Evolutionary conservation across 2,113 vertebrate species (phyloP).

Genomic region (Lycocorax pyrrhopterus): DNA sequence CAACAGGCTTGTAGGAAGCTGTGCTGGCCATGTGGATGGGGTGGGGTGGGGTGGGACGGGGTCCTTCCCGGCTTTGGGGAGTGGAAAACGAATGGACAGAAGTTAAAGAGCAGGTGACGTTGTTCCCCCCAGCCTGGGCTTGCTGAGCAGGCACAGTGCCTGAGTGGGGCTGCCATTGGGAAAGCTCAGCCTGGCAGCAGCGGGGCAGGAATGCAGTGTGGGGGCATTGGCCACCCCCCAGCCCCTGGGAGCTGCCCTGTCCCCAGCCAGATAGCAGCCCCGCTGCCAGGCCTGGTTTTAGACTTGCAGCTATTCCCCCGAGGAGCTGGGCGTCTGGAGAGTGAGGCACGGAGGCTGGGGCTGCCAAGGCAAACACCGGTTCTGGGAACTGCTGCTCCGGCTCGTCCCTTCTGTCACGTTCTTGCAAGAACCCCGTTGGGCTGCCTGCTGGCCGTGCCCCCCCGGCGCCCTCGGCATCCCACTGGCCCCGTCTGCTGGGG

Average conservation of each 20-base stretch:
- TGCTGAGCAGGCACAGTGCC: background rate
- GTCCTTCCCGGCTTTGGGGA: background rate
- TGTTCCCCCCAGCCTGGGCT: background rate
- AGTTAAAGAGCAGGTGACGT: background rate
- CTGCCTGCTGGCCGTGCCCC: background rate
- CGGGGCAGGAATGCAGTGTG: background rate
- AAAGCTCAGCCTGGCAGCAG: background rate
- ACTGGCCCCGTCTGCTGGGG: fast-evolving
- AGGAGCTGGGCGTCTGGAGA: background rate
- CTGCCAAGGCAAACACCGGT: slow-evolving; percentile 23
- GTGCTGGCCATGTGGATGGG: background rate
- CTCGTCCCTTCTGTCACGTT: background rate
- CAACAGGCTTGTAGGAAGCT: background rate
- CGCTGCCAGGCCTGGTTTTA: background rate
- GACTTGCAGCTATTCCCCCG: background rate
- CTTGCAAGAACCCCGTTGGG: fast-evolving
- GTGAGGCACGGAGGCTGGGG: background rate
- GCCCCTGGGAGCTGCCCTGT: background rate
- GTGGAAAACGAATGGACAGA: background rate
- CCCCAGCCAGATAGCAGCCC: background rate
- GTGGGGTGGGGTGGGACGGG: background rate
- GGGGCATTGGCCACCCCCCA: background rate
- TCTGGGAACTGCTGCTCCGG: background rate
- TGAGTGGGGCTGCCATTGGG: background rate
- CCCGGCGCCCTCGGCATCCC: background rate